phyloP scores from a whole-genome alignment of 2,888 invertebrate species.

The Cosmia pyralina region DNA sequence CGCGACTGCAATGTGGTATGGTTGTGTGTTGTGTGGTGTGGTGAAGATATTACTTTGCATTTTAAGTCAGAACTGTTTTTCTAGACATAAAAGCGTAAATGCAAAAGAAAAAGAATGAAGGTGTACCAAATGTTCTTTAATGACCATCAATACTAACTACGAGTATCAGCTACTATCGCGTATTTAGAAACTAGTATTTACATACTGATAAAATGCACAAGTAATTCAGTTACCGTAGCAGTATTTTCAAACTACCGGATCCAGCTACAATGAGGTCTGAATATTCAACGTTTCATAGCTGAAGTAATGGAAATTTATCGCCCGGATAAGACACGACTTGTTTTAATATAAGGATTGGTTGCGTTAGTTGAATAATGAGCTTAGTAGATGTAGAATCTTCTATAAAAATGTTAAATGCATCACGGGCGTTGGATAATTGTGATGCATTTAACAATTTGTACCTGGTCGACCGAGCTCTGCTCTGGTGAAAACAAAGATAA shows the following conservation, averaged over 20 bases:
- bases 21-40: neutral
- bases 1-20: neutral
- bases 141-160: too few species aligned
- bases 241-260: conserved; percentile 32
- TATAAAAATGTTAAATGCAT: neutral
- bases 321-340: conserved; percentile 59
- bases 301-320: conserved; percentile 69
- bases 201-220: conserved; percentile 25
- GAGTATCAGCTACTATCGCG: neutral
- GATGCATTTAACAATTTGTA: too few species aligned
- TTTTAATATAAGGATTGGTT: conserved; percentile 44
- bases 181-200: conserved; percentile 4
- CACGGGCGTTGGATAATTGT: neutral
- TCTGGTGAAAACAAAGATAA: too few species aligned
- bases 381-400: neutral
- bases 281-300: conserved; percentile 61
- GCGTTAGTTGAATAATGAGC: conserved; percentile 30
- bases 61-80: too few species aligned
- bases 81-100: too few species aligned
- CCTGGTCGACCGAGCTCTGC: too few species aligned
- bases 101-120: too few species aligned
- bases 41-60: neutral
- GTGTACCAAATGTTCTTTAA: too few species aligned
- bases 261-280: conserved; percentile 37
- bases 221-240: conserved; percentile 28